Conservation (phyloP, 2,888 invertebrate genomes). For the Parasteatoda lunata region DNA sequence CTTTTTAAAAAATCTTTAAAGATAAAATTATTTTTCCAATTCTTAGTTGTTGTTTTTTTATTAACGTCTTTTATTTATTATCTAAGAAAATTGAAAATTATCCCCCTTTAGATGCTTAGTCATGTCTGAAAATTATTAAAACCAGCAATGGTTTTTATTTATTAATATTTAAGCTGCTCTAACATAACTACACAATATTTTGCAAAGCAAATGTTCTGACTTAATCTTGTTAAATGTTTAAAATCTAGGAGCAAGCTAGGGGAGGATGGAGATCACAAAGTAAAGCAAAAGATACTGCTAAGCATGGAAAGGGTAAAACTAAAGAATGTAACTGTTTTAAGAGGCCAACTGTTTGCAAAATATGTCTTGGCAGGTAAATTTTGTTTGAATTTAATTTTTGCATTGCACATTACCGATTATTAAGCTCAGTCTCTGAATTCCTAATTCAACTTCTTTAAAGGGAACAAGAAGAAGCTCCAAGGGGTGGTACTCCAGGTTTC, state of each 20-base stretch:
- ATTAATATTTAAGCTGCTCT: too few species aligned
- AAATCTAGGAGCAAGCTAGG: background rate
- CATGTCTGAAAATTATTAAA: too few species aligned
- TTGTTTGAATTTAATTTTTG: background rate
- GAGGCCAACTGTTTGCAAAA: constrained; percentile 78
- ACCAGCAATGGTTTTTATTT: too few species aligned
- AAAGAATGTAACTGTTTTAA: constrained; percentile 59
- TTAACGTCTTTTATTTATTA: too few species aligned
- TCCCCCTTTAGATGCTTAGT: too few species aligned
- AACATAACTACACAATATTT: too few species aligned
- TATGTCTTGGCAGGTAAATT: constrained; percentile 80
- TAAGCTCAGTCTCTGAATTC: background rate
- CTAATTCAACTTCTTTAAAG: constrained; percentile 6
- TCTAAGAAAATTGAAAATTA: too few species aligned
- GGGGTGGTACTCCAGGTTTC: constrained; percentile 93
- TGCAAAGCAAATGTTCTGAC: too few species aligned
- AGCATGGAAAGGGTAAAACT: constrained; percentile 34
- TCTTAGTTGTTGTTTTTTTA: too few species aligned
- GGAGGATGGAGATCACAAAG: constrained; percentile 25
- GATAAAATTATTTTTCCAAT: too few species aligned
- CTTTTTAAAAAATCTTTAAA: too few species aligned
- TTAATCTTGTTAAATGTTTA: too few species aligned
- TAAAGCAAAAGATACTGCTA: constrained; percentile 36
- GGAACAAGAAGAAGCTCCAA: constrained; percentile 80
- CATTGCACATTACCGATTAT: background rate